Base-by-base conservation (phyloP, 1,140 invertebrate genomes). In the Apis laboriosa region DNA sequence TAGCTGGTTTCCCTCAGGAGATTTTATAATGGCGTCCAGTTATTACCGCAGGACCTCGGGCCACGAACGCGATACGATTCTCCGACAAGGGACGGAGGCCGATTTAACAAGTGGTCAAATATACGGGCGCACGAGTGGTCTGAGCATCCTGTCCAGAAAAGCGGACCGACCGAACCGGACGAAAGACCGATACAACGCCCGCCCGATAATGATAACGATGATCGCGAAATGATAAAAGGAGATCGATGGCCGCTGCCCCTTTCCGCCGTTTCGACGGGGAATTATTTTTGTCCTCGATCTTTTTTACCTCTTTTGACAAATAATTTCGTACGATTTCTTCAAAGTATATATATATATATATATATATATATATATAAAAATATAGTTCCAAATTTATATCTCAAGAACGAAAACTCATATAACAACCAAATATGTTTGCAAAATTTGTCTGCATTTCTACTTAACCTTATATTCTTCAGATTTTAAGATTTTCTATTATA, bases 21-120 rank as follows among this genome's bases (percentile, higher is more conserved):
- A 89, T 93, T 93, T 94, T 94, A 93, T 94, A 94, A 94, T 94
- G 93, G 92, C 92, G 93, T 94, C 92, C 93, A 94, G 93, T 94
- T 94, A 94, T 94, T 94, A 94, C 90, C 90, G 90, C 90, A 92
- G 90, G 89, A 93, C 92, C 92, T 92, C 89, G 88, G 91, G 93
- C 92, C 90, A 92, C 92, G 91, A 91, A 93, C 91, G 91, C 92
- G 92, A 92, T 93, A 90, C 91, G 92, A 92, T 93, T 91, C 92
- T 91, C 91, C 91, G 90, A 92, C 92, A 92, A 93, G 91, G 91
- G 91, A 91, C 88, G 86, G 77, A 88, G 87, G 84, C 86, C 90
- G 90, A 91, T 91, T 91, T 91, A 91, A 91, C 90, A 91, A 91
- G 90, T 91, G 86, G 83, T 88, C 87, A 83, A 88, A 88, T 88